Base-by-base conservation (phyloP, 2,888 invertebrate genomes). In the Hirtodrosophila cameraria region DNA sequence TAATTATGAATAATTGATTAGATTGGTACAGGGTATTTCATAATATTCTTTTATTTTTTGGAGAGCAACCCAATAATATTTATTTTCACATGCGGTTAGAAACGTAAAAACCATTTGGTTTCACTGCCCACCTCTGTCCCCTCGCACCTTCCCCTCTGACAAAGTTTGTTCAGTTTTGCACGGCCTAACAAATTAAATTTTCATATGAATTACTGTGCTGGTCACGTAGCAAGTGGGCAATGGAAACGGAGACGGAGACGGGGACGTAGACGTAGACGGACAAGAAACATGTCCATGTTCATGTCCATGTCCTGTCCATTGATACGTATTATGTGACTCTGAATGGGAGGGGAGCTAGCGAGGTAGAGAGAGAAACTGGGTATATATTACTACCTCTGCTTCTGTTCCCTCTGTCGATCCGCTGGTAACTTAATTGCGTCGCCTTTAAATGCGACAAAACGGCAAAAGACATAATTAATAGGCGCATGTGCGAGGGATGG, bases 401-500 rank as follows among this genome's bases (percentile, higher is more conserved):
- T 5, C 16, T 7, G 6, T 18, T 4, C 11, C 20, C 12, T 23
- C 7, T 7, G 2, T 8, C 23, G 1, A 23, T 15, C 30, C 23
- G 20, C 42, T 35, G 58, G 66, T 63, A 61, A 73, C 71, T 74
- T 81, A 80, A 86, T 83, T 86, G 86, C 83, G 65, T 63, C 65
- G 74, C 71, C 75, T 77, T 83, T 80, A 83, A 83, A 83, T 83
- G 76, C 79, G 82, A 80, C 80, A 83, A 81, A 80, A 80, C 76
- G 80, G 86, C 85, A 83, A 81, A 82, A 83, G 86, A 81, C 81
- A 81, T 86, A 81, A 81, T 83, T 86, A 81, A 81, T 81, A 82
- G 83, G 60, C 76, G 52, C 33, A 33, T 58, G 48, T 31, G 38
- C 18, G 46, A 25, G 18, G 15, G 7, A 1, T 11, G 35, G 18